Evolutionary conservation across 2,113 vertebrate genomes (phyloP), one percentile per base, ranked within the genome.

Genomic region (Gadus chalcogrammus): DNA sequence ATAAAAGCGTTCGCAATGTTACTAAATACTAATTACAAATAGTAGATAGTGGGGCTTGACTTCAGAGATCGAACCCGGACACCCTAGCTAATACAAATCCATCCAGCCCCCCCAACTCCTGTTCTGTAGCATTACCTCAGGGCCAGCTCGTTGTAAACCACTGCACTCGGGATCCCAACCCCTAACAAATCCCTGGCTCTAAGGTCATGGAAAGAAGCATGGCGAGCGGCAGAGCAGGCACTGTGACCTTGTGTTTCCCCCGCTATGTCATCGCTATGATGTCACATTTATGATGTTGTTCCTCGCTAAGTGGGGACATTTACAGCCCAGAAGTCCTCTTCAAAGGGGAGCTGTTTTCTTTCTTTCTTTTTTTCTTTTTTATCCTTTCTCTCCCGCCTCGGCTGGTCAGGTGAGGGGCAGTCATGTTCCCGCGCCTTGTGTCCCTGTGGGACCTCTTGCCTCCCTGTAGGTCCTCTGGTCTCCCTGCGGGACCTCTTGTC

Each of bases 171-270:
- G 24, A 24, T 4, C 31, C 4, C 31, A 5, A 7, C 31, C 31
- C 31, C 31, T 4, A 35, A 35, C 60, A 31, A 65, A 58, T 82
- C 79, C 80, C 69, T 56, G 67, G 65, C 74, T 62, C 61, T 42
- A 77, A 78, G 80, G 78, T 88, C 81, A 87, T 76, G 81, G 87
- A 87, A 88, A 87, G 78, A 87, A 85, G 84, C 70, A 74, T 48
- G 79, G 73, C 75, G 80, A 79, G 62, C 72, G 71, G 78, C 72
- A 79, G 68, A 67, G 65, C 74, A 79, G 82, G 83, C 67, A 83
- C 72, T 69, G 70, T 74, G 61, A 82, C 75, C 72, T 67, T 67
- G 67, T 81, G 70, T 80, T 78, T 61, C 53, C 79, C 68, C 68
- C 0, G 69, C 79, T 28, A 27, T 79, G 80, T 76, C 81, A 74